phyloP scores from a whole-genome alignment of 2,888 invertebrate genomes.

The Gnatocerus cornutus region DNA sequence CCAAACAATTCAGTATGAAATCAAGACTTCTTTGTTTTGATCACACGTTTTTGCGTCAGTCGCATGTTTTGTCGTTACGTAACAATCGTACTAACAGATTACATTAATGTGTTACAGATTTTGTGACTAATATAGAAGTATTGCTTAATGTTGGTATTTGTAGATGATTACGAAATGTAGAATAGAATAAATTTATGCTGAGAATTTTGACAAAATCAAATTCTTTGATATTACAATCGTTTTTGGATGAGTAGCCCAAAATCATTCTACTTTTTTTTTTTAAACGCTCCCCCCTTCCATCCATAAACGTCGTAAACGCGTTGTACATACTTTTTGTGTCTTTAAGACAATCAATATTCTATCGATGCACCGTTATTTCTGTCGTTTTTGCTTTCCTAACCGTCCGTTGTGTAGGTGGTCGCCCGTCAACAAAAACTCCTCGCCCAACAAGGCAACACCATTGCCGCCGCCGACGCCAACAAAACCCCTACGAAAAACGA shows the following conservation, averaged over 20 bases:
- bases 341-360: no score
- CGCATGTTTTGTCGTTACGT: constrained; percentile 39
- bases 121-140: constrained; percentile 32
- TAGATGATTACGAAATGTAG: neutral
- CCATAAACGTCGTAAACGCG: no score
- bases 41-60: constrained; percentile 18
- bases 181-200: neutral
- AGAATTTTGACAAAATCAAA: neutral
- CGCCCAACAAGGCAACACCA: constrained; percentile 70
- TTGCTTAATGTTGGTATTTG: constrained; percentile 29
- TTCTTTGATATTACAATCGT: constrained; percentile 5
- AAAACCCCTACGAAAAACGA: constrained; percentile 65
- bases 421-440: constrained; percentile 79
- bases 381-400: neutral
- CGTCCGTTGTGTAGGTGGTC: constrained; percentile 73
- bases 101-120: constrained; percentile 12
- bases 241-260: neutral
- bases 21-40: constrained; percentile 1
- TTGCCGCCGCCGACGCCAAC: neutral
- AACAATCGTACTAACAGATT: constrained; percentile 30
- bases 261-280: constrained; percentile 37
- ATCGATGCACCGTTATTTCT: no score
- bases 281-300: no score
- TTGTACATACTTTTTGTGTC: no score
- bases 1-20: neutral